phyloP scores from a whole-genome alignment of 2,797 vertebrate genomes.

The Helicolenus hilgendorfi region DNA sequence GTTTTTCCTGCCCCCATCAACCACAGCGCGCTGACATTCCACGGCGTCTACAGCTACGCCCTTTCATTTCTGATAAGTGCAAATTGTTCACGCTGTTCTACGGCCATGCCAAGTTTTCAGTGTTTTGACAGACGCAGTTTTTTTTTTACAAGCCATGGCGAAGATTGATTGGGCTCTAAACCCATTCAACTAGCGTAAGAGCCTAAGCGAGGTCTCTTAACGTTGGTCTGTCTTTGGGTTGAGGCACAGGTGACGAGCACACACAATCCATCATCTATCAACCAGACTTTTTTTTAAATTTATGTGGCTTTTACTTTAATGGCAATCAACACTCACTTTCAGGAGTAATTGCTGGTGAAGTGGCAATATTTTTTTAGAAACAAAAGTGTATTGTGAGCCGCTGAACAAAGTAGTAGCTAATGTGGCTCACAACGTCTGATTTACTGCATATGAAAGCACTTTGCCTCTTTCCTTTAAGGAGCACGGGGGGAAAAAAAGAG shows the following conservation, averaged over 20 bases:
- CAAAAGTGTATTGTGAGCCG: constrained; percentile 85
- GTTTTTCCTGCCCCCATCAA: constrained; percentile 40
- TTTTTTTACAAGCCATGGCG: constrained; percentile 13
- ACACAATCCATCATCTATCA: constrained; percentile 45
- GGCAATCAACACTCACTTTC: constrained; percentile 43
- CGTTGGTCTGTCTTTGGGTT: constrained; percentile 33
- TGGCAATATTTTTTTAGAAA: constrained; percentile 67
- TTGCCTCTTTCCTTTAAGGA: constrained; percentile 66
- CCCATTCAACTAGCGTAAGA: constrained; percentile 22
- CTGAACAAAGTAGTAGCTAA: constrained; percentile 58
- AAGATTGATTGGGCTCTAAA: constrained; percentile 77
- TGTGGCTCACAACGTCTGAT: constrained; percentile 84
- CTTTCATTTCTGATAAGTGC: constrained; percentile 82
- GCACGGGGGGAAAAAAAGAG: not conserved
- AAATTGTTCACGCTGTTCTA: constrained; percentile 69
- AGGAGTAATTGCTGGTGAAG: constrained; percentile 40
- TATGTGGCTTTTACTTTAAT: constrained; percentile 39
- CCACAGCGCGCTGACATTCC: constrained; percentile 46
- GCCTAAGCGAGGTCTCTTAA: constrained; percentile 38
- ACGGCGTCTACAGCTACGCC: constrained; percentile 39
- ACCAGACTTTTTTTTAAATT: constrained; percentile 3
- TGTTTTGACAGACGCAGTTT: constrained; percentile 63
- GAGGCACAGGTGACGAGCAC: constrained; percentile 55
- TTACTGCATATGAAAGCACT: constrained; percentile 88
- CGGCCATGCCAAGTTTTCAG: constrained; percentile 69